Base-by-base conservation (phyloP, 2,888 invertebrate species). In the Ochropleura plecta region DNA sequence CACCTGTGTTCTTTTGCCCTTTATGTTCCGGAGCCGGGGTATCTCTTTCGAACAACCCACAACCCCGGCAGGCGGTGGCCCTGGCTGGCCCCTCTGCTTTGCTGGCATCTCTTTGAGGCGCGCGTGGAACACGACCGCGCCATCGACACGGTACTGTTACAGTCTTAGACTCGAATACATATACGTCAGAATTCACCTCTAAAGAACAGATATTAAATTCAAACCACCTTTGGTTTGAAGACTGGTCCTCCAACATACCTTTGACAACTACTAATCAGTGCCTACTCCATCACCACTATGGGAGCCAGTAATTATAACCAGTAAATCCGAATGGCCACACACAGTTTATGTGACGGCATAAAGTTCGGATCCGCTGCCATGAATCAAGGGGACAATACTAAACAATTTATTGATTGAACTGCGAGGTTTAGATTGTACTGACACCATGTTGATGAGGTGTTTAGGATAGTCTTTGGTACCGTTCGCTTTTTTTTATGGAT, bases 391-490 rank as follows among this genome's bases (percentile, higher is more conserved):
- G 90, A 93, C 94, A 93, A 91, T 93, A 90, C 89, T 88, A 84
- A 88, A 92, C 93, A 86, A 88, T 94, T 94, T 95, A 95, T 94
- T 94, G 94, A 95, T 93, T 91, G 90, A 90, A 90, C 88, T 87
- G 84, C 84, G 84, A 87, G 85, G 86, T 88, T 88, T 83, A 70
- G 66, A 70, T 66, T 53, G 78, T 89, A 83, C 81, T 71, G 86
- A 81, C 71, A 86, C 92, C 88, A 91, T 84, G 49, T 8, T 63
- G 3, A 1, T 0, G 7, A 16, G 16, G 5, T 18, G 4, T 53
- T 18, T 0, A 1, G 79, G 76, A 82, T 9, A 48, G 20, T 76
- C 46, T 53, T 18, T 20, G 7, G 14, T 57, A 1, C 55, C 66
- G 64, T 70, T 62, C 14, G 62, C 1, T 12, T 62, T 30, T 30